Evolutionary conservation across 2,888 invertebrate genomes (phyloP).

Genomic region (Geotrupes spiniger): DNA sequence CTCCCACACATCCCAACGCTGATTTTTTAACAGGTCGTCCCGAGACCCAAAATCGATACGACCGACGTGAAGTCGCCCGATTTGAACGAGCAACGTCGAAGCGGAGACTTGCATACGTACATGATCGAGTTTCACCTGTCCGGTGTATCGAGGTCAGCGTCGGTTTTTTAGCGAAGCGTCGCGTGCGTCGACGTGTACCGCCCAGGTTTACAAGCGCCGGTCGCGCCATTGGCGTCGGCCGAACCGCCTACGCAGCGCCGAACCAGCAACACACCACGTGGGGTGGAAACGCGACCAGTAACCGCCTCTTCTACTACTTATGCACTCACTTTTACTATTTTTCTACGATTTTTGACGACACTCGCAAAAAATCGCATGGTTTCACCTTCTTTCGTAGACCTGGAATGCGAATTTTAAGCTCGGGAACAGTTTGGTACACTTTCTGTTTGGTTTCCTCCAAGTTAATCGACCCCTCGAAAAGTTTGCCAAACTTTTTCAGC

Average conservation of each 20-base stretch:
- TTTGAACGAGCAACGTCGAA: conserved; percentile 1
- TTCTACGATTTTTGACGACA: conserved; percentile 13
- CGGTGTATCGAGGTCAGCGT: conserved; percentile 20
- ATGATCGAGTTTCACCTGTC: conserved; percentile 19
- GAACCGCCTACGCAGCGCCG: conserved; percentile 45
- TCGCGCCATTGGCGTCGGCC: conserved; percentile 48
- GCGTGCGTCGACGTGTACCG: conserved; percentile 46
- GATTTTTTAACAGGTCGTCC: too few species aligned
- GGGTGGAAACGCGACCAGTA: conserved; percentile 40
- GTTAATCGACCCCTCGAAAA: conserved; percentile 52
- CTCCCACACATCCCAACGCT: too few species aligned
- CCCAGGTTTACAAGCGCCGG: conserved; percentile 40
- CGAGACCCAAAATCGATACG: too few species aligned
- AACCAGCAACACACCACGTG: conserved; percentile 37
- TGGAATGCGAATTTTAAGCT: conserved; percentile 25
- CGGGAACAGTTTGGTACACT: conserved; percentile 45
- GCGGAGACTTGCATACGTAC: neutral
- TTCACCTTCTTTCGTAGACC: conserved; percentile 15
- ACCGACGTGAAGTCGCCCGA: neutral
- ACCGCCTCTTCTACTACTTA: conserved; percentile 41
- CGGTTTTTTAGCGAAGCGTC: conserved; percentile 32
- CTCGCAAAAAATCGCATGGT: neutral
- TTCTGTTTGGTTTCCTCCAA: conserved; percentile 47
- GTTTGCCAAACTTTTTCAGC: conserved; percentile 49
- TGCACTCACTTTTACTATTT: conserved; percentile 11